Percentiles rank a stretch among this genome's conserved stretches.
phyloP scores from a whole-genome alignment of 2,888 invertebrate species.

The Drosophila multiciliata region DNA sequence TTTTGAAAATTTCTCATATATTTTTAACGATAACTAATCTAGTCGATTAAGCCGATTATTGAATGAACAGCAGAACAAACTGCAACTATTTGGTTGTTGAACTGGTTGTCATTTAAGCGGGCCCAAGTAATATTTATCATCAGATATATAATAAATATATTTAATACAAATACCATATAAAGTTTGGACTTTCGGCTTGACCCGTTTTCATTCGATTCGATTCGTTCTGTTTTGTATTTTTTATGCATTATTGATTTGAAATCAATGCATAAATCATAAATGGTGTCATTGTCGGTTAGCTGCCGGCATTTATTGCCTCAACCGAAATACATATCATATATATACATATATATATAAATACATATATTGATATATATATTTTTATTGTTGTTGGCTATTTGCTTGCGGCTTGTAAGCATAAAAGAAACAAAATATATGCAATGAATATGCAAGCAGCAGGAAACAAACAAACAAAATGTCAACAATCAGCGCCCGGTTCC shows the following conservation, averaged over 20 bases:
- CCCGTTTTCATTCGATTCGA: slow-evolving; percentile 33
- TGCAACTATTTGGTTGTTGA: slow-evolving; percentile 66
- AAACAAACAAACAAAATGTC: slow-evolving; percentile 54
- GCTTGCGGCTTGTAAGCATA: slow-evolving; percentile 32
- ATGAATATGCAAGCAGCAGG: slow-evolving; percentile 53
- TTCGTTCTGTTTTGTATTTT: slow-evolving; percentile 31
- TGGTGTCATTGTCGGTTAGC: slow-evolving; percentile 62
- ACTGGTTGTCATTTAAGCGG: slow-evolving; percentile 64
- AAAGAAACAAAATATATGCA: slow-evolving; percentile 14
- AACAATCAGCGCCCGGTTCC: slow-evolving; percentile 42
- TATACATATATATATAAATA: not conserved
- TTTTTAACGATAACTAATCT: slow-evolving; percentile 4
- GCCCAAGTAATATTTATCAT: slow-evolving; percentile 62
- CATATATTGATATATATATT: not conserved
- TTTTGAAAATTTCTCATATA: not conserved
- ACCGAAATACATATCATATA: not conserved
- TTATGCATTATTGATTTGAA: slow-evolving; percentile 60
- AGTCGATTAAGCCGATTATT: slow-evolving; percentile 20
- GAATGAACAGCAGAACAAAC: slow-evolving; percentile 38
- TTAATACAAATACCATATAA: slow-evolving; percentile 10
- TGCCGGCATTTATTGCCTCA: slow-evolving; percentile 40
- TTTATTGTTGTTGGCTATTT: slow-evolving; percentile 20
- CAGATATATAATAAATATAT: slow-evolving; percentile 38
- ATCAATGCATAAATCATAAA: slow-evolving; percentile 76
- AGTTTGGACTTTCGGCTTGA: slow-evolving; percentile 14